Conservation (phyloP, 1,140 invertebrate genomes). For the Metopolophium dirhodum region DNA sequence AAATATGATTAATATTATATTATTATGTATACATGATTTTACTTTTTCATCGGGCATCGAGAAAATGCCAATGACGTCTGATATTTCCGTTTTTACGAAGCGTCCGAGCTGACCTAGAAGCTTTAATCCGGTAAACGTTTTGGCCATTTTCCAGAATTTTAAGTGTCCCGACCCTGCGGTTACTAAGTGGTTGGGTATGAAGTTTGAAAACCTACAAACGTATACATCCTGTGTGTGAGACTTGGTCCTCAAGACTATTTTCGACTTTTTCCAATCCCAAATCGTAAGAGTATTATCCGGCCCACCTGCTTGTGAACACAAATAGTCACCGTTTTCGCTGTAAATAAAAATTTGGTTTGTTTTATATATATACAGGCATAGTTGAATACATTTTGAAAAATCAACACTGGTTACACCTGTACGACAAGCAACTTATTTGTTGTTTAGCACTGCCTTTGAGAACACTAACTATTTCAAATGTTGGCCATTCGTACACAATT, state of each 20-base stretch:
- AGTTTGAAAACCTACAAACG: constrained; percentile 79
- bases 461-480: constrained; percentile 74
- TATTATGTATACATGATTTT: not conserved
- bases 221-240: constrained; percentile 82
- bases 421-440: constrained; percentile 63
- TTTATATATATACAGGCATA: too few species aligned
- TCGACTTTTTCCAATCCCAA: constrained; percentile 82
- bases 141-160: constrained; percentile 91
- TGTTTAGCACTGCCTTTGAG: constrained; percentile 75
- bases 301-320: constrained; percentile 82
- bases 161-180: constrained; percentile 79
- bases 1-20: too few species aligned
- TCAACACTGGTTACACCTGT: too few species aligned
- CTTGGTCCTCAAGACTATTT: constrained; percentile 77
- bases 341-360: constrained; percentile 25
- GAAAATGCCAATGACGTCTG: constrained; percentile 82
- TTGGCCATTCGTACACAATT: constrained; percentile 83
- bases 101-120: constrained; percentile 82
- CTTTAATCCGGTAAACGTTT: constrained; percentile 89
- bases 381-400: too few species aligned
- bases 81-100: constrained; percentile 90
- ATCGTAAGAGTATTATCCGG: constrained; percentile 87
- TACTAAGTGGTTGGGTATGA: constrained; percentile 76
- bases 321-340: constrained; percentile 77
- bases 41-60: constrained; percentile 87